A percentile compares a stretch with the other conserved stretches of the same genome.
These are phyloP conservation scores for Ferdinandea cuprea DNA, from an alignment of 2,888 invertebrate species.

Conservation along the genomic window DNA sequence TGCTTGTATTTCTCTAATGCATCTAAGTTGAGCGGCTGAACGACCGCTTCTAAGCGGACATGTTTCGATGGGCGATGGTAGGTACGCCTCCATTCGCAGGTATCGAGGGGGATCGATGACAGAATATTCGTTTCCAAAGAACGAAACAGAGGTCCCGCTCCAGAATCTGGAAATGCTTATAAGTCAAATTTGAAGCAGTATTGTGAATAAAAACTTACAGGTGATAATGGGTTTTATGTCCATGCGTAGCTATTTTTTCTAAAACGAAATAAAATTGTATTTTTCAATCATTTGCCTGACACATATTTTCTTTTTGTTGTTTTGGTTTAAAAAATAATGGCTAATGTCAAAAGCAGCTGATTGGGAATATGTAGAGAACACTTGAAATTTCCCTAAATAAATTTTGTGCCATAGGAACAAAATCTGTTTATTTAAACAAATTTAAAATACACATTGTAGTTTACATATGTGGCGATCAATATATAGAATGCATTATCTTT, in stretches of 20 bases:
- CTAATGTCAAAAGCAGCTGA: constrained; percentile 55
- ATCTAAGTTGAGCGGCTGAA: constrained; percentile 90
- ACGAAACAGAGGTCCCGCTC: constrained; percentile 92
- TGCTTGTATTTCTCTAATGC: constrained; percentile 87
- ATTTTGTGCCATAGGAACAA: neutral
- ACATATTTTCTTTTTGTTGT: constrained; percentile 13
- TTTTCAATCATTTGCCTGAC: neutral
- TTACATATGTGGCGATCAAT: too few relatives aligned
- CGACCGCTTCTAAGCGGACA: constrained; percentile 92
- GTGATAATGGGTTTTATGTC: constrained; percentile 81
- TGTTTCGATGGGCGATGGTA: constrained; percentile 93
- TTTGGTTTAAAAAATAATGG: neutral
- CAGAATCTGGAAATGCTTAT: constrained; percentile 87
- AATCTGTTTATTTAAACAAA: neutral
- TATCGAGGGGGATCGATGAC: constrained; percentile 92
- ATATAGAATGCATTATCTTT: too few relatives aligned
- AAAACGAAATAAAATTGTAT: neutral
- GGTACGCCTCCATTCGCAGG: constrained; percentile 95
- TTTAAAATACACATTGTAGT: too few relatives aligned
- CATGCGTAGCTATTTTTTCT: constrained; percentile 75
- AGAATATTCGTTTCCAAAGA: constrained; percentile 90
- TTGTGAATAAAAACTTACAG: constrained; percentile 76
- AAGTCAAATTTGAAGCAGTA: neutral
- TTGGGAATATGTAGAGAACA: neutral
- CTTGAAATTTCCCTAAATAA: constrained; percentile 46